These are phyloP conservation scores for Megalopta genalis DNA, from an alignment of 1,140 invertebrate species.

Conservation along the genomic window DNA sequence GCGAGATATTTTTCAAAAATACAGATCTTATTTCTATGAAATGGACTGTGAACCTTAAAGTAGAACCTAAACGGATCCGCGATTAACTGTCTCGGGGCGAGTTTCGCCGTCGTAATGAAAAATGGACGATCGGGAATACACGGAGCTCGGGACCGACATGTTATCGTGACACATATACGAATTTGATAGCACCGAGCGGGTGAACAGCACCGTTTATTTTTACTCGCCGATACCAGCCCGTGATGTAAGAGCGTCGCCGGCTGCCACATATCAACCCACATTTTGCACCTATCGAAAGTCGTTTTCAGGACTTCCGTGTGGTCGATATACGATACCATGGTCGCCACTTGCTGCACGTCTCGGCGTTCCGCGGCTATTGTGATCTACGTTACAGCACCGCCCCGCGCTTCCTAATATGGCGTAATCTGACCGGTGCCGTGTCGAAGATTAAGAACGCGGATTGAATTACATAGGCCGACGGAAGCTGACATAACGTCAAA, in stretches of 20 bases:
- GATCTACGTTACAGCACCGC: conserved; percentile 29
- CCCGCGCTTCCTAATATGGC: conserved; percentile 22
- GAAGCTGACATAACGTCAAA: neutral
- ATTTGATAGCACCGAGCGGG: neutral
- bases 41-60: too few species aligned
- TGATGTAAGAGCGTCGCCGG: neutral
- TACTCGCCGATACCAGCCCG: neutral
- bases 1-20: too few species aligned
- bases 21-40: too few species aligned
- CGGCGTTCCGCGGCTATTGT: conserved; percentile 14
- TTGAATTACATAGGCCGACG: conserved; percentile 10
- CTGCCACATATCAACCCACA: neutral
- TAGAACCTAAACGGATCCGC: too few species aligned
- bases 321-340: conserved; percentile 42
- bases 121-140: neutral
- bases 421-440: conserved; percentile 7
- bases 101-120: neutral
- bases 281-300: conserved; percentile 14
- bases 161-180: neutral
- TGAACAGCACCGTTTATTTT: neutral
- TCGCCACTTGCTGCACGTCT: conserved; percentile 27
- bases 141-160: neutral
- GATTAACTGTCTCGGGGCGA: too few species aligned
- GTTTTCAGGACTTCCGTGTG: conserved; percentile 18
- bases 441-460: neutral